A percentile compares a stretch with the other conserved stretches of the same genome.
Evolutionary conservation across 2,113 vertebrate species (phyloP).

Genomic region (Carassius carassius): DNA sequence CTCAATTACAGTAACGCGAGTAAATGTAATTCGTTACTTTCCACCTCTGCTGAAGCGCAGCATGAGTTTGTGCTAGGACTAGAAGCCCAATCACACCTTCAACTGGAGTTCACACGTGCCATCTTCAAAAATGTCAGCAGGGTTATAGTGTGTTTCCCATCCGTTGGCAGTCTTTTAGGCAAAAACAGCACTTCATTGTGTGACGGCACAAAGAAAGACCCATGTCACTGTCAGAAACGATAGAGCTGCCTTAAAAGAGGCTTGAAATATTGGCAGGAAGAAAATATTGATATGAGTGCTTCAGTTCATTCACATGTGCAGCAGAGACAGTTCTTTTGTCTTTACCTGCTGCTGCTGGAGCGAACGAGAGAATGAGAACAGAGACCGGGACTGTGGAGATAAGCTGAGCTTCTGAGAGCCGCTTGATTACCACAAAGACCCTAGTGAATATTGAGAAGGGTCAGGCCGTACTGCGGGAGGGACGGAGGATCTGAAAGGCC

Average conservation of each 20-base stretch:
- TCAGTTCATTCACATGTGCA: conserved; percentile 27
- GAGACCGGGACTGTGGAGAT: conserved; percentile 10
- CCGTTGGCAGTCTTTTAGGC: neutral
- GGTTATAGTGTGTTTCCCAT: neutral
- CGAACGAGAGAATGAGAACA: conserved; percentile 27
- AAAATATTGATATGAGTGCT: conserved; percentile 30
- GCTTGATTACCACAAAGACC: conserved; percentile 5
- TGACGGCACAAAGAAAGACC: conserved; percentile 18
- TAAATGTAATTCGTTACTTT: too few species aligned
- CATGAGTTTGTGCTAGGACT: neutral
- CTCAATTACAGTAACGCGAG: too few species aligned
- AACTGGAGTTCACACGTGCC: neutral
- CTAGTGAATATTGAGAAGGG: neutral
- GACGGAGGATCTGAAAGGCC: neutral
- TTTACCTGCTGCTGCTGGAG: conserved; percentile 14
- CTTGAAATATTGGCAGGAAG: conserved; percentile 30
- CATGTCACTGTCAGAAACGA: conserved; percentile 25
- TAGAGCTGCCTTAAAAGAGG: conserved; percentile 1
- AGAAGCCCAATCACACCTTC: neutral
- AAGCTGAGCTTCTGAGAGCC: conserved; percentile 18
- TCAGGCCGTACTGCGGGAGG: neutral
- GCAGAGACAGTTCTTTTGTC: conserved; percentile 28
- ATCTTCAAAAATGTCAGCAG: neutral
- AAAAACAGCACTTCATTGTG: conserved; percentile 35
- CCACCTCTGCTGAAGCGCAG: neutral